Conservation (phyloP, 1,140 invertebrate genomes). For the Heliconius melpomene region DNA sequence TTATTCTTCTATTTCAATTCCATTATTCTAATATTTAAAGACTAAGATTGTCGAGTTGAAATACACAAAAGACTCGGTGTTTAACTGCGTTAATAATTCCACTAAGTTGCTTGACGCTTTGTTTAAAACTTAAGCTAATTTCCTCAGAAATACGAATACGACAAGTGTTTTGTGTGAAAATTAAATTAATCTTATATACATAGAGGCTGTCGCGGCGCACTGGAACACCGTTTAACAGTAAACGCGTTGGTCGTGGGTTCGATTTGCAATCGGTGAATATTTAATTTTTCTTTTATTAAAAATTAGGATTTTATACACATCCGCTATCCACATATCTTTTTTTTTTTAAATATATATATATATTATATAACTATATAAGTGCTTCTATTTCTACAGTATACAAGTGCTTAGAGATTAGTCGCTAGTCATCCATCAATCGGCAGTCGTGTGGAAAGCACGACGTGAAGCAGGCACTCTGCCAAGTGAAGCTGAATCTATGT, state of each 20-base stretch:
- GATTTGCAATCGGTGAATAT: no score
- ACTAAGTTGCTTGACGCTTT: not conserved
- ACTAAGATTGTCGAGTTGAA: not conserved
- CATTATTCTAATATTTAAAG: not conserved
- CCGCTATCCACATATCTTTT: no score
- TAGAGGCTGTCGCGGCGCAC: not conserved
- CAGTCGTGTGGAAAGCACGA: slow-evolving; percentile 10
- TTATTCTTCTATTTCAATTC: not conserved
- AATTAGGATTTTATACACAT: no score
- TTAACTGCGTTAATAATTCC: slow-evolving; percentile 11
- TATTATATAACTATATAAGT: not conserved
- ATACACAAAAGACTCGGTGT: slow-evolving; percentile 7
- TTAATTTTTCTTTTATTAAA: no score
- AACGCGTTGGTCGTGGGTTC: not conserved
- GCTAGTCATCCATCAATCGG: slow-evolving; percentile 25
- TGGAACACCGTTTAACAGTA: not conserved
- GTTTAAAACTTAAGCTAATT: slow-evolving; percentile 22
- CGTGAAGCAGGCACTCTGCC: slow-evolving; percentile 23
- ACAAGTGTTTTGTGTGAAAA: slow-evolving; percentile 2
- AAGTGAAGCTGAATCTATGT: slow-evolving; percentile 22
- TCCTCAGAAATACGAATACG: not conserved
- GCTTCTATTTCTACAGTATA: slow-evolving; percentile 3
- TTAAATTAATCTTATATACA: not conserved
- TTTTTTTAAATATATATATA: not conserved
- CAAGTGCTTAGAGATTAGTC: slow-evolving; percentile 34